Base-by-base conservation (phyloP, 2,113 vertebrate genomes). In the Protobothrops mucrosquamatus region DNA sequence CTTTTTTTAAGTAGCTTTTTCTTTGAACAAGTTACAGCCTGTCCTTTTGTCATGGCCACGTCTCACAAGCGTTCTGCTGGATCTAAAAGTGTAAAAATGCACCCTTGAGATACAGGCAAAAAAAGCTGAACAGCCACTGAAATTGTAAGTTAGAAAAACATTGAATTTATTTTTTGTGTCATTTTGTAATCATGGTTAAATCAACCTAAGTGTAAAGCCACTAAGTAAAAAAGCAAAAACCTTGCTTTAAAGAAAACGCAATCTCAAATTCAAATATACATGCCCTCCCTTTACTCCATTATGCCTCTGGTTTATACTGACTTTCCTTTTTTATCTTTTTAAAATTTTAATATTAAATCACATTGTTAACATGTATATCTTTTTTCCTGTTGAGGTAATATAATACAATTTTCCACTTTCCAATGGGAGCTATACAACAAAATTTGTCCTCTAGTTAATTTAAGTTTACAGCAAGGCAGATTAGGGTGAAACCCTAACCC, bases 1-100 rank as follows among this genome's bases (percentile, higher is more conserved):
- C 29, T 54, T 74, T 86, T 94, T 95, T 94, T 34, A 69, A 92
- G 93, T 92, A 96, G 89, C 94, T 85, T 54, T 91, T 4, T 93
- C 87, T 94, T 20, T 92, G 88, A 29, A 39, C 92, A 94, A 93
- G 88, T 91, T 59, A 22, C 48, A 85, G 14, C 74, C 22, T 39
- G 88, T 85, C 43, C 91, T n/a, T 9, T 90, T 0, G 26, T 74
- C 89, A 23, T 92, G 43, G 10, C 29, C 1, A 0, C 7, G 46
- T 1, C 1, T 69, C n/a, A 2, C 86, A 91, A 90, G 92, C 43
- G 57, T 69, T 46, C 91, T 11, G 3, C 52, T 74, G 55, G 57
- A 10, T 85, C 92, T 0, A 59, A 74, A 85, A 34, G 23, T 89
- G 55, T 0, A 43, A 57, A 39, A 64, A 90, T 43, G 52, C 23